Base-by-base conservation (phyloP, 2,113 vertebrate genomes). In the Vireo altiloquus region DNA sequence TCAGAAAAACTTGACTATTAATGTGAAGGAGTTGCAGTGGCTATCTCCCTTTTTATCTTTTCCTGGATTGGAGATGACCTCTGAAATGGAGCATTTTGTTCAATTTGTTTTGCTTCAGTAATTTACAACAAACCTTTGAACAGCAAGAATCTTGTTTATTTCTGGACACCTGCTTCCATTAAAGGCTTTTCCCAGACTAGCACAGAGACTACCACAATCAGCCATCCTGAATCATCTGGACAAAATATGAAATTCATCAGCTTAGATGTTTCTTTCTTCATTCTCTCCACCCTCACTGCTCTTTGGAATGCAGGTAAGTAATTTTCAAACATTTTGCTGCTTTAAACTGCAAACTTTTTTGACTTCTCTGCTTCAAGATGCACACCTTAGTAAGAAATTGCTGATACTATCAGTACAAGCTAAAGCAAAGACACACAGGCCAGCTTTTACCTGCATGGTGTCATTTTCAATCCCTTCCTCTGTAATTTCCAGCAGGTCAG, bases 91-190 rank as follows among this genome's bases (percentile, higher is more conserved):
- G 20, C 37, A 54, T 66, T 68, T 83, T 13, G 28, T 61, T 72
- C 19, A 1, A 33, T 61, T 85, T 61, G 94, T 60, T 82, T 72
- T 60, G 82, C 92, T 90, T 80, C 85, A 57, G 82, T 93, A 65
- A 56, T 76, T 90, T 74, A 61, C 44, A 87, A 50, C 78, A 92
- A 95, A 96, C 95, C 95, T 96, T 96, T 96, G 96, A 88, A 93
- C 96, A 46, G 57, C 0, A 0, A 80, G 82, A 40, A 49, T 64
- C 85, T 82, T 68, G 30, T 78, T 84, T 59, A 52, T 91, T 90
- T 85, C 90, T 76, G 82, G 75, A 56, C 90, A 61, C 19, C 4
- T 31, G 31, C 57, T 90, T 50, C 57, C 87, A 59, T 46, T 93
- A 79, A 89, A 85, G 66, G 40, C 46, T 91, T 61, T 60, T 76